Evolutionary conservation across 1,140 invertebrate genomes (phyloP), one percentile per base, ranked within the genome.

Genomic region (Penaeus indicus): DNA sequence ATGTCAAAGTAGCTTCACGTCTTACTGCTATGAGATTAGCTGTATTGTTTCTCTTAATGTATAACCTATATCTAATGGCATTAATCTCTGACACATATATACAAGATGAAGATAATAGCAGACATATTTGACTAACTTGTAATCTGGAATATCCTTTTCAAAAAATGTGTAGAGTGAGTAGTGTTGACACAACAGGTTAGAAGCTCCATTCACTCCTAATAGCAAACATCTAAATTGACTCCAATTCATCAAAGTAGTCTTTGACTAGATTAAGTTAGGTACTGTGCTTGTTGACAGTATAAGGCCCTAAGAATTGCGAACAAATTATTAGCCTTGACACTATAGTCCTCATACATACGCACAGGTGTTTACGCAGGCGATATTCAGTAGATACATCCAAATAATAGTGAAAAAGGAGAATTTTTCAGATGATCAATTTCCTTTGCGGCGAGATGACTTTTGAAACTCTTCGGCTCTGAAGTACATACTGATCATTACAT

Each of bases 221-320:
- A 60, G 5, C 78, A 86, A 64, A 62, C 85, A 79, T 62, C 47
- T n/a, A 86, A 72, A 86, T 86, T 77, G 62, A 86, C 19, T 16
- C 77, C 85, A 64, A 80, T 86, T 86, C 85, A 42, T 4, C 22
- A 61, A 80, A 86, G 80, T 79, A 86, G 47, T 86, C 27, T 79
- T n/a, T n/a, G n/a, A n/a, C n/a, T n/a, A n/a, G n/a, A n/a, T n/a
- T n/a, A n/a, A n/a, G n/a, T n/a, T n/a, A n/a, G n/a, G n/a, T n/a
- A n/a, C n/a, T n/a, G n/a, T n/a, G n/a, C n/a, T n/a, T n/a, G n/a
- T n/a, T n/a, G n/a, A n/a, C n/a, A n/a, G 69, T 60, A 85, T 85
- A 64, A 86, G n/a, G 75, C 54, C 85, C 54, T 32, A 80, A 3
- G 80, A 86, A 86, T 32, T 80, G 77, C 38, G 85, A n/a, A 79